These are phyloP conservation scores for Hozukius guyotensis DNA, from an alignment of 2,797 vertebrate species.

Conservation along the genomic window DNA sequence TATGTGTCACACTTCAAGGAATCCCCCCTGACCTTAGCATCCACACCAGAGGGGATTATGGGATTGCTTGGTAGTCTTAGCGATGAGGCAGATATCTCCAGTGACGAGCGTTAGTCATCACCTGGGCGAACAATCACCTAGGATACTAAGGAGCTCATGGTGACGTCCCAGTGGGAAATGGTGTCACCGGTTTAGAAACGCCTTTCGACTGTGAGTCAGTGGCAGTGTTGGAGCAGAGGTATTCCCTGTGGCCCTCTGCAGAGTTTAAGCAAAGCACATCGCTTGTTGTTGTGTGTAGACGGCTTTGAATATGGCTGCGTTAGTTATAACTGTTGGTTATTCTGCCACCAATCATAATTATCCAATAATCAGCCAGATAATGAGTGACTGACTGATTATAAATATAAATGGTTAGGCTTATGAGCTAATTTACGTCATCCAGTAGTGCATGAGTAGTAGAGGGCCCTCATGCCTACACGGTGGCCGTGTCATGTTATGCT, in stretches of 20 bases:
- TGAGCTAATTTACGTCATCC: constrained; percentile 1
- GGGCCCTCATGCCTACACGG: not conserved
- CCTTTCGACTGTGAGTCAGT: constrained; percentile 43
- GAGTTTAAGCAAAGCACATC: not conserved
- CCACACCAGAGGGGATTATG: constrained; percentile 58
- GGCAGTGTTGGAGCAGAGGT: constrained; percentile 22
- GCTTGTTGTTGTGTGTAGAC: not conserved
- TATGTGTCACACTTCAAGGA: constrained; percentile 35
- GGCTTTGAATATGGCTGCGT: not conserved
- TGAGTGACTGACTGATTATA: constrained; percentile 17
- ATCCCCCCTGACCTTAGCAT: constrained; percentile 56
- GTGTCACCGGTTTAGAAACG: constrained; percentile 50
- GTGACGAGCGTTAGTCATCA: constrained; percentile 60
- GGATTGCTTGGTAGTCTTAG: constrained; percentile 53
- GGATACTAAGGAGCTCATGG: constrained; percentile 66
- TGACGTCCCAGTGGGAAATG: constrained; percentile 39
- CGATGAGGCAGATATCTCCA: constrained; percentile 52
- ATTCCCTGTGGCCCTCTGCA: constrained; percentile 31
- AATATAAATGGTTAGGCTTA: not conserved
- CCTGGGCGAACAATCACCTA: constrained; percentile 52
- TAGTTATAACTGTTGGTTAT: not conserved
- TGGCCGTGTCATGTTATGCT: not conserved
- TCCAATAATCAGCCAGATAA: constrained; percentile 15
- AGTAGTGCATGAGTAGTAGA: not conserved
- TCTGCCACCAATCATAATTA: constrained; percentile 2